Conservation (phyloP, 2,888 invertebrate species). For the Agriotes lineatus region DNA sequence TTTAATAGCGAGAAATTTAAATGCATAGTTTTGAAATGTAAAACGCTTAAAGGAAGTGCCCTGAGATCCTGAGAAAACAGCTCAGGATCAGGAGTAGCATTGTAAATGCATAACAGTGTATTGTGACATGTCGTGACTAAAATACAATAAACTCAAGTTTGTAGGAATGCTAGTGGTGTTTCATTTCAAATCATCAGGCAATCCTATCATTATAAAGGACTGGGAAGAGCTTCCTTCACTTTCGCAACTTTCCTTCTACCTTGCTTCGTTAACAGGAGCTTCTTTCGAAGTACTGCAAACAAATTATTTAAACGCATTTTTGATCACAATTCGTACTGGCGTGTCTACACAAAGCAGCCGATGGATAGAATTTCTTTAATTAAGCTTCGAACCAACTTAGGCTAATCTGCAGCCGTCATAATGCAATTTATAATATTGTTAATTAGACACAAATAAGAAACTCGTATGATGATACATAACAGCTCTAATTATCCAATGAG, state of each 20-base stretch:
- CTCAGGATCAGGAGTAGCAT: not conserved
- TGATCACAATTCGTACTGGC: not conserved
- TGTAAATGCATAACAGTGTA: constrained; percentile 25
- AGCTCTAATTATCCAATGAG: constrained; percentile 26
- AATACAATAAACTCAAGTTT: constrained; percentile 35
- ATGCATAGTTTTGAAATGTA: no score
- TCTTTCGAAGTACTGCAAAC: not conserved
- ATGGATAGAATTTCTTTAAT: not conserved
- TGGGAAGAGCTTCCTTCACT: constrained; percentile 1
- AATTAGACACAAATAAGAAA: constrained; percentile 18
- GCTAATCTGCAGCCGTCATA: constrained; percentile 3
- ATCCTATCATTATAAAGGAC: constrained; percentile 37
- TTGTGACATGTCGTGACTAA: constrained; percentile 34
- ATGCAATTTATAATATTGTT: constrained; percentile 15
- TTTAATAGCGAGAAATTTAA: no score
- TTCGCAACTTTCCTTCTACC: not conserved
- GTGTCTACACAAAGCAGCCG: not conserved
- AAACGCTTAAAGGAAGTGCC: no score
- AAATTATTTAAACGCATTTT: not conserved
- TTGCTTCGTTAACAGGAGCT: not conserved
- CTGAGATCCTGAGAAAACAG: no score
- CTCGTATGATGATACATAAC: constrained; percentile 23
- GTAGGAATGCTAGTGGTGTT: constrained; percentile 33
- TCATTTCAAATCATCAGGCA: constrained; percentile 42
- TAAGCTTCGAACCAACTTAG: not conserved